Percentiles rank a stretch among this genome's conserved stretches.
These are phyloP conservation scores for Cotesia glomerata DNA, from an alignment of 1,140 invertebrate genomes.

Conservation along the genomic window DNA sequence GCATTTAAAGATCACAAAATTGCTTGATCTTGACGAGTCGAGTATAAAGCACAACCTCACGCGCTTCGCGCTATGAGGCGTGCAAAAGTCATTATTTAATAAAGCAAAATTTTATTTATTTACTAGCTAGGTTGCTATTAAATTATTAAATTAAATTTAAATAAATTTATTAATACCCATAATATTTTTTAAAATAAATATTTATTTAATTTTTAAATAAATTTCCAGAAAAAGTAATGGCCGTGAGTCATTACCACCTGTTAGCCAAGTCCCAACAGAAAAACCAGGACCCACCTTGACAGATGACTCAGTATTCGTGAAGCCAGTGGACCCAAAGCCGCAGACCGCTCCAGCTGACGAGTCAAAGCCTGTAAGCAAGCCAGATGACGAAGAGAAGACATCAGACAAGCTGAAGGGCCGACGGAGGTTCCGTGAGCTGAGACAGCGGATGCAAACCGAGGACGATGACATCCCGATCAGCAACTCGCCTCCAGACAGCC, in stretches of 20 bases:
- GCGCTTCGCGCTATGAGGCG: too few relatives aligned
- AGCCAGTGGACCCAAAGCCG: constrained; percentile 51
- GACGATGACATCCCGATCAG: constrained; percentile 74
- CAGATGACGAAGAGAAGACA: constrained; percentile 45
- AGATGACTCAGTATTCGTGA: constrained; percentile 55
- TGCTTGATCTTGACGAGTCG: too few relatives aligned
- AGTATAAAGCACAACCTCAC: too few relatives aligned
- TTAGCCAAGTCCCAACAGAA: not conserved
- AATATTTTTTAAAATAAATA: not conserved
- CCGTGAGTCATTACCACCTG: constrained; percentile 41
- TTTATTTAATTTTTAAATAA: not conserved
- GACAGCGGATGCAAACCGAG: constrained; percentile 83
- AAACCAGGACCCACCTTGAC: constrained; percentile 20
- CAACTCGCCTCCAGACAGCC: constrained; percentile 78
- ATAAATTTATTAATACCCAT: not conserved
- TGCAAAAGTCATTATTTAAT: too few relatives aligned
- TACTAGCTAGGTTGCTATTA: too few relatives aligned
- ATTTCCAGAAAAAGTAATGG: constrained; percentile 46
- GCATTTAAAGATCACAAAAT: too few relatives aligned
- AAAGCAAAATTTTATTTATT: too few relatives aligned
- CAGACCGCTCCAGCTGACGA: constrained; percentile 28
- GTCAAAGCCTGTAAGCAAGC: constrained; percentile 56
- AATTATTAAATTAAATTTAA: not conserved
- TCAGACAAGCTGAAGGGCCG: constrained; percentile 64
- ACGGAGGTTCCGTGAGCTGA: constrained; percentile 78